Conservation (phyloP, 2,797 vertebrate species). For the Aeoliscus strigatus region DNA sequence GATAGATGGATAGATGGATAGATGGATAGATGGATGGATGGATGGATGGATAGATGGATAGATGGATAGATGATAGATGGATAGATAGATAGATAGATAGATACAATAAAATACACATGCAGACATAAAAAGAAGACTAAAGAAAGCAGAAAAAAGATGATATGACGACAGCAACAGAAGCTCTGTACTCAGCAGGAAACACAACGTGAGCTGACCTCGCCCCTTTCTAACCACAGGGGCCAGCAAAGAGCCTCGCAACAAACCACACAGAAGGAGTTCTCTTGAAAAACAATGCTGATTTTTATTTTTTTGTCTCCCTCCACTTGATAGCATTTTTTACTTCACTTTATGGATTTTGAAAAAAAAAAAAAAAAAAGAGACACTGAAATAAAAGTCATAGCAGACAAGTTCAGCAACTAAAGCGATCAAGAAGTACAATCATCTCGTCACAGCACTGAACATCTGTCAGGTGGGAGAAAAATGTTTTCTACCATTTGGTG, state of each 20-base stretch:
- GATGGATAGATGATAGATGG: too few species aligned
- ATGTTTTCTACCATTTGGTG: conserved; percentile 45
- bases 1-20: too few species aligned
- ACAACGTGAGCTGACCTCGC: conserved; percentile 8
- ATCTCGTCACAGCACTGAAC: conserved; percentile 61
- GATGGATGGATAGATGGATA: too few species aligned
- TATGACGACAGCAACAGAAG: conserved; percentile 24
- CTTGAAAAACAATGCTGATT: conserved; percentile 76
- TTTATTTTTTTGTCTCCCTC: conserved; percentile 67
- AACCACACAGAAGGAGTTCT: conserved; percentile 45
- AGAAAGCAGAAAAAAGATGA: conserved; percentile 24
- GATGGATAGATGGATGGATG: too few species aligned
- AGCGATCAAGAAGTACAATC: conserved; percentile 54
- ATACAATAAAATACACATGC: conserved; percentile 1
- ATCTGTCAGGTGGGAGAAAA: conserved; percentile 66
- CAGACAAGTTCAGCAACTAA: conserved; percentile 51
- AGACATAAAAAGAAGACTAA: conserved; percentile 3
- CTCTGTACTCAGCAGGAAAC: conserved; percentile 45
- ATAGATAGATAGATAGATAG: too few species aligned
- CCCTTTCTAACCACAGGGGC: conserved; percentile 35
- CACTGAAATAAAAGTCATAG: conserved; percentile 52
- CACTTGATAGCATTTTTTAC: conserved; percentile 67
- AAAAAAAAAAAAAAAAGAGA: conserved; percentile 43
- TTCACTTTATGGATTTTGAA: conserved; percentile 69
- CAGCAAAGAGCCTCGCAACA: conserved; percentile 23